Percentiles rank a stretch among this genome's conserved stretches.
These are phyloP conservation scores for Saccostrea echinata DNA, from an alignment of 1,140 invertebrate species.

Conservation along the genomic window DNA sequence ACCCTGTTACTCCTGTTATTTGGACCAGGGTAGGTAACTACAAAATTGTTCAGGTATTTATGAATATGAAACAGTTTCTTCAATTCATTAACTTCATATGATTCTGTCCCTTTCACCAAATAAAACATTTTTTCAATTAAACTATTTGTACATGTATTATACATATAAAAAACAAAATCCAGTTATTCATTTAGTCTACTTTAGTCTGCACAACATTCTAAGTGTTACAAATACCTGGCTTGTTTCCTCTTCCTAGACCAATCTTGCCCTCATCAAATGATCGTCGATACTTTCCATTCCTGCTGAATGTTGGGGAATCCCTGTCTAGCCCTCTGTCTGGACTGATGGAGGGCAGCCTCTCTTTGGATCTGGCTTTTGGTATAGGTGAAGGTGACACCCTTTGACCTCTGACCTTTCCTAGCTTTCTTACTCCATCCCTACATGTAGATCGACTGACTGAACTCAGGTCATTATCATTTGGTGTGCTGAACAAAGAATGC, in stretches of 20 bases:
- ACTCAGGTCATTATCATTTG: conserved; percentile 9
- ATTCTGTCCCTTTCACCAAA: too few relatives aligned
- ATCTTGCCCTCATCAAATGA: conserved; percentile 56
- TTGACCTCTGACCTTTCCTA: conserved; percentile 65
- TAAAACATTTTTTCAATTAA: too few relatives aligned
- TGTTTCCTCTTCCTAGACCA: conserved; percentile 13
- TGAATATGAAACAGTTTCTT: too few relatives aligned
- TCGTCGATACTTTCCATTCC: conserved; percentile 49
- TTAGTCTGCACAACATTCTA: neutral
- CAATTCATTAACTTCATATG: too few relatives aligned
- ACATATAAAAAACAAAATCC: too few relatives aligned
- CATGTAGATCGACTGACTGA: conserved; percentile 36
- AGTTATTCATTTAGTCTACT: too few relatives aligned
- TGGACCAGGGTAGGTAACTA: conserved; percentile 25
- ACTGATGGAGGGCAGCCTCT: conserved; percentile 59
- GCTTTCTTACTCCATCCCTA: conserved; percentile 65
- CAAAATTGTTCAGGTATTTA: too few relatives aligned
- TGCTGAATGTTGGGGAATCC: conserved; percentile 52
- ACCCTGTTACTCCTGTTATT: neutral
- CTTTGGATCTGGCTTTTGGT: conserved; percentile 60
- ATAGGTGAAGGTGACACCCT: conserved; percentile 62
- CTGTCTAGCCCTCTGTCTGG: conserved; percentile 57
- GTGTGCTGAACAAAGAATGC: conserved; percentile 37
- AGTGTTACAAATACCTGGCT: neutral
- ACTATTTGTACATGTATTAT: too few relatives aligned